These are phyloP conservation scores for Pollachius pollachius DNA, from an alignment of 2,113 vertebrate genomes.

Conservation along the genomic window DNA sequence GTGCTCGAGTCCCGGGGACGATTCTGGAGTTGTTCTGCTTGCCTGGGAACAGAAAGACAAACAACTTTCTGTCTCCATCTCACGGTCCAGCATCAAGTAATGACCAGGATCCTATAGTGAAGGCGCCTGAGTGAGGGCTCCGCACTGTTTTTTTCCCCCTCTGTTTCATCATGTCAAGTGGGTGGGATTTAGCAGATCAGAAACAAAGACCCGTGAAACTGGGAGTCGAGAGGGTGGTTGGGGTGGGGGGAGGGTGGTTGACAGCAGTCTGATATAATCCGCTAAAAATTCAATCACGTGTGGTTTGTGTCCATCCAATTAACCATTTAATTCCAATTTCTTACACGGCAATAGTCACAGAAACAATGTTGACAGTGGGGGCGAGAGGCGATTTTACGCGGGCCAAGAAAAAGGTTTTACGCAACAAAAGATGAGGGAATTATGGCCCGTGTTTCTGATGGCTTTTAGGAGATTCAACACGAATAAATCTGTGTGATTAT, in stretches of 20 bases:
- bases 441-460: no score
- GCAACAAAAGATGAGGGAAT: slow-evolving; percentile 5
- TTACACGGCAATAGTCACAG: slow-evolving; percentile 53
- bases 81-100: slow-evolving; percentile 51
- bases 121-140: slow-evolving; percentile 52
- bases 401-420: background rate
- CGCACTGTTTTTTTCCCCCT: slow-evolving; percentile 48
- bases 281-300: slow-evolving; percentile 74
- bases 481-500: no score
- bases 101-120: slow-evolving; percentile 53
- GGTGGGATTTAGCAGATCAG: slow-evolving; percentile 78
- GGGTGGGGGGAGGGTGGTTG: background rate
- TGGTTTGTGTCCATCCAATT: slow-evolving; percentile 58
- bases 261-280: slow-evolving; percentile 69
- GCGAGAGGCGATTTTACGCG: background rate
- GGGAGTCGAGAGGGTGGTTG: background rate
- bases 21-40: slow-evolving; percentile 65
- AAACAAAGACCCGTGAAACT: slow-evolving; percentile 76
- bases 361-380: slow-evolving; percentile 42
- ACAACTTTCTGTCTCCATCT: slow-evolving; percentile 82
- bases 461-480: no score
- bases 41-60: slow-evolving; percentile 74
- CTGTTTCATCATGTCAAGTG: slow-evolving; percentile 67
- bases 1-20: slow-evolving; percentile 67
- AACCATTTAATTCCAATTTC: slow-evolving; percentile 70